These are phyloP conservation scores for Thereva unica DNA, from an alignment of 2,888 invertebrate genomes.

Conservation along the genomic window DNA sequence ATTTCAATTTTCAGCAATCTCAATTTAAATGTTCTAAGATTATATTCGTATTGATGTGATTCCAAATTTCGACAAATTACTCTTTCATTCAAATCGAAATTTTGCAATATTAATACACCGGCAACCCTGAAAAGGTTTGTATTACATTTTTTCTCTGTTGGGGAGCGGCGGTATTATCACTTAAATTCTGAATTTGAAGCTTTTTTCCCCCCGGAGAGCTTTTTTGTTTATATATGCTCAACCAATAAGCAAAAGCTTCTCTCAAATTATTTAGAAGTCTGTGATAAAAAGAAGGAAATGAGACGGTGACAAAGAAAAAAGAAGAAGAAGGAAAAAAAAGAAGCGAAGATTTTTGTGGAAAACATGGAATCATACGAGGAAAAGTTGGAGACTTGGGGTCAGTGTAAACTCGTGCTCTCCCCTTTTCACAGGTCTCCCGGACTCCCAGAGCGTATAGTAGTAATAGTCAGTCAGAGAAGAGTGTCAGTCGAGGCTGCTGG, in stretches of 20 bases:
- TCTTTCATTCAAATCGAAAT: too few relatives aligned
- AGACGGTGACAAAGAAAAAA: too few relatives aligned
- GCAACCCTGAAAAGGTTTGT: too few relatives aligned
- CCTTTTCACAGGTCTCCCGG: not conserved
- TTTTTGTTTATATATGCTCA: constrained; percentile 16
- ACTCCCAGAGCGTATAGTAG: not conserved
- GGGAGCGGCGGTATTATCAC: not conserved
- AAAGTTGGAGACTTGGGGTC: constrained; percentile 1
- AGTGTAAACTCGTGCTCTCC: constrained; percentile 18
- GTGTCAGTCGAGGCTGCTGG: not conserved
- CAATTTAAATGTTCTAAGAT: too few relatives aligned
- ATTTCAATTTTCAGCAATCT: too few relatives aligned
- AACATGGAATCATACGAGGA: constrained; percentile 7
- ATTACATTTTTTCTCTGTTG: too few relatives aligned
- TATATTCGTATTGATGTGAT: too few relatives aligned
- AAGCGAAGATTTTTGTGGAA: constrained; percentile 20
- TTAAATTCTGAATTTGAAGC: too few relatives aligned
- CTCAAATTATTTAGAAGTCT: not conserved
- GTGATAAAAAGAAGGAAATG: too few relatives aligned
- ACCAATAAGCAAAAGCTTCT: constrained; percentile 7
- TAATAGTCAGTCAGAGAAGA: constrained; percentile 1
- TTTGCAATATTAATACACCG: too few relatives aligned
- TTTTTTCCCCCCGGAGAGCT: not conserved
- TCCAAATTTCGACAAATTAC: too few relatives aligned
- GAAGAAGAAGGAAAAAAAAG: not conserved